Evolutionary conservation across 2,888 invertebrate genomes (phyloP).

Genomic region (Yponomeuta malinellus): DNA sequence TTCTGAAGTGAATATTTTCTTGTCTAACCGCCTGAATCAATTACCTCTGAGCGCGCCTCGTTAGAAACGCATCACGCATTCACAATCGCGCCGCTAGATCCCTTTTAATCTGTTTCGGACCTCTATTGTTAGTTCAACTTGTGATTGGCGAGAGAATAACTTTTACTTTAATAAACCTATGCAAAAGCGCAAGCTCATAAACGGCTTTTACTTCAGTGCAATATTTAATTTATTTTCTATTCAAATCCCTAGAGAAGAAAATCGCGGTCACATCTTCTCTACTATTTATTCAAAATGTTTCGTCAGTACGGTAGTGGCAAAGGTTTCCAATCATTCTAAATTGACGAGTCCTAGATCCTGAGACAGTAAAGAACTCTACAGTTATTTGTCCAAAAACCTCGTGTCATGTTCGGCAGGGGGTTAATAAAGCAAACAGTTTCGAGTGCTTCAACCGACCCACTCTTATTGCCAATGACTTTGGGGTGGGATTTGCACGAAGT

Average conservation of each 20-base stretch:
- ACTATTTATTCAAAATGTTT: too few relatives aligned
- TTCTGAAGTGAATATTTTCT: slow-evolving; percentile 22
- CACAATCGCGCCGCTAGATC: slow-evolving; percentile 55
- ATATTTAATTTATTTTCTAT: too few relatives aligned
- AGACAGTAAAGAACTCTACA: not conserved
- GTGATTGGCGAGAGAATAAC: not conserved
- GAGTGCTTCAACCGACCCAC: not conserved
- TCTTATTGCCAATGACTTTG: not conserved
- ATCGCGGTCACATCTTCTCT: too few relatives aligned
- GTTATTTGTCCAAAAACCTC: slow-evolving; percentile 4
- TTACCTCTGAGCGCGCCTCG: slow-evolving; percentile 59
- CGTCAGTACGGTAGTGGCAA: not conserved
- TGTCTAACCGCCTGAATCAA: slow-evolving; percentile 71
- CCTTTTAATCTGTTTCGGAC: slow-evolving; percentile 12
- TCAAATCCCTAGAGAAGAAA: too few relatives aligned
- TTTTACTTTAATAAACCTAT: too few relatives aligned
- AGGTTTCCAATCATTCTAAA: not conserved
- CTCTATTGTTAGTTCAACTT: slow-evolving; percentile 5
- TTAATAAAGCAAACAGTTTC: slow-evolving; percentile 15
- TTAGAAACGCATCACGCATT: slow-evolving; percentile 76
- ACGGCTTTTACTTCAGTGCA: too few relatives aligned
- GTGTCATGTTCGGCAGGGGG: slow-evolving; percentile 7
- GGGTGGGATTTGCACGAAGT: not conserved
- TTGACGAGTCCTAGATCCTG: not conserved
- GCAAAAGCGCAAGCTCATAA: too few relatives aligned